Evolutionary conservation across 2,113 vertebrate species (phyloP).

Genomic region (Myodes glareolus): DNA sequence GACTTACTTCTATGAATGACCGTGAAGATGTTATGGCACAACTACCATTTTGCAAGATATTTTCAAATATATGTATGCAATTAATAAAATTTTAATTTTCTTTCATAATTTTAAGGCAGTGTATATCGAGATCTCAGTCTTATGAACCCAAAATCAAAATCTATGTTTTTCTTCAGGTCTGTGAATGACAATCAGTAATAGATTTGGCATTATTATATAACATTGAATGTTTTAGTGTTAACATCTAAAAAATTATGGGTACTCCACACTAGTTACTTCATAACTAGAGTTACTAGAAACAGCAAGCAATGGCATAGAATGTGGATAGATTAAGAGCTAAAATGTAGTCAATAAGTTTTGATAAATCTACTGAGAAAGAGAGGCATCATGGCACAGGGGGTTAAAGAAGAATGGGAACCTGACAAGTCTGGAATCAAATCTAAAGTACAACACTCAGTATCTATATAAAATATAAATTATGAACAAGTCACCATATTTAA

Average conservation of each 20-base stretch:
- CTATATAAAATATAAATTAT: neutral
- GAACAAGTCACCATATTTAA: neutral
- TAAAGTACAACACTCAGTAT: rapidly evolving
- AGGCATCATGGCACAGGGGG: neutral
- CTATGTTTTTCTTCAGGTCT: neutral
- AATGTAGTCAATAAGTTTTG: neutral
- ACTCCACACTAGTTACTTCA: neutral
- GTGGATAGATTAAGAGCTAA: slow-evolving; percentile 3
- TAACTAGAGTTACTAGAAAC: neutral
- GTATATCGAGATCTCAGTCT: neutral
- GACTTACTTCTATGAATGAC: neutral
- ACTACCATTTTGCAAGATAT: neutral
- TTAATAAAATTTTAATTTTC: slow-evolving; percentile 29
- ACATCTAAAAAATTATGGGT: neutral
- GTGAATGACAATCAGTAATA: slow-evolving; percentile 3
- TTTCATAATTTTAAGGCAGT: neutral
- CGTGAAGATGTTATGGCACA: neutral
- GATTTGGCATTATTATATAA: neutral
- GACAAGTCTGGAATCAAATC: neutral
- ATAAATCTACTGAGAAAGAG: neutral
- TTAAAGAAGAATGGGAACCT: neutral
- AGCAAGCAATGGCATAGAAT: neutral
- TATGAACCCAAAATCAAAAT: slow-evolving; percentile 45
- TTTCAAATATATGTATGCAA: neutral
- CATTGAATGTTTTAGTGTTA: slow-evolving; percentile 13